phyloP scores from a whole-genome alignment of 2,888 invertebrate genomes.

The Drosophila niveifrons region DNA sequence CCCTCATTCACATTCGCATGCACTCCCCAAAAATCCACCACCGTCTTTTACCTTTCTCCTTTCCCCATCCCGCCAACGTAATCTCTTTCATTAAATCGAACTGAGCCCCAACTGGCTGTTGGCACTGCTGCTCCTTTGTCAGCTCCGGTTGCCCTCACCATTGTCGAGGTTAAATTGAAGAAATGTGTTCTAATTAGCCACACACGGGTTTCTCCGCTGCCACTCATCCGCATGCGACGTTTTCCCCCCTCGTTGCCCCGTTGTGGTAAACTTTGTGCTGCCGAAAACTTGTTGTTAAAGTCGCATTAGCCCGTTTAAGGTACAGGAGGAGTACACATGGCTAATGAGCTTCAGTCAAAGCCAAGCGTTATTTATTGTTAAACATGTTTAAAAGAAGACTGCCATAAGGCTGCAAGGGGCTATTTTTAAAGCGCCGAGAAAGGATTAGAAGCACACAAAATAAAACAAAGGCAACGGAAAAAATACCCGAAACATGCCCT shows the following conservation, averaged over 20 bases:
- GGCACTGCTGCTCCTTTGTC: constrained; percentile 34
- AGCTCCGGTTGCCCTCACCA: constrained; percentile 45
- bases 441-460: constrained; percentile 21
- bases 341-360: constrained; percentile 56
- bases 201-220: constrained; percentile 60
- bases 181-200: constrained; percentile 79
- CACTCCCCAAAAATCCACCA: background rate
- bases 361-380: constrained; percentile 68
- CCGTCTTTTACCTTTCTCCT: background rate
- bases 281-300: constrained; percentile 75
- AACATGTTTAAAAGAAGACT: constrained; percentile 39
- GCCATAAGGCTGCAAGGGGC: constrained; percentile 13
- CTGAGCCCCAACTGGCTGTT: constrained; percentile 32
- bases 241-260: background rate
- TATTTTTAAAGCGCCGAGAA: constrained; percentile 32
- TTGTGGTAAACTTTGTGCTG: constrained; percentile 49
- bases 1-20: constrained; percentile 28
- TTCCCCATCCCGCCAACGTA: constrained; percentile 19
- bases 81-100: constrained; percentile 74
- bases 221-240: constrained; percentile 1
- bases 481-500: background rate
- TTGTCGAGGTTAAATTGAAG: constrained; percentile 75
- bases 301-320: constrained; percentile 75
- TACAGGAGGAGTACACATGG: constrained; percentile 53
- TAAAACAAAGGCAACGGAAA: background rate